Conservation (phyloP, 2,797 vertebrate genomes). For the Eulemur rubriventer region DNA sequence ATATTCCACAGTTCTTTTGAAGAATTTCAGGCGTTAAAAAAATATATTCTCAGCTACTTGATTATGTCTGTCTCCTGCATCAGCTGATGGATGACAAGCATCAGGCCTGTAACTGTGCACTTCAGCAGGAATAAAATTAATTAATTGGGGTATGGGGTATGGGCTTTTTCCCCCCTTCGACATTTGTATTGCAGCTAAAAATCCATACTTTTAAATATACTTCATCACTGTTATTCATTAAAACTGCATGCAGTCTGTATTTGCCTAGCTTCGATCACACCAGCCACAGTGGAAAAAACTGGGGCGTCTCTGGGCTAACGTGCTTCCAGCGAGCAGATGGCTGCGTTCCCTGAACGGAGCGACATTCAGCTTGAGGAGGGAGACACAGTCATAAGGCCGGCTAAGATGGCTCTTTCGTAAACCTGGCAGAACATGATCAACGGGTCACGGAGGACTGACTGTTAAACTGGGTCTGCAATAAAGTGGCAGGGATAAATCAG, state of each 20-base stretch:
- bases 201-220: slow-evolving; percentile 66
- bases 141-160: not conserved
- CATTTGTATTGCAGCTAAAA: slow-evolving; percentile 51
- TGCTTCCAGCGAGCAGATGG: not conserved
- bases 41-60: slow-evolving; percentile 46
- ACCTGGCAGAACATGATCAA: not conserved
- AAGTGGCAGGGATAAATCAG: not conserved
- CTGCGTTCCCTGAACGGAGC: not conserved
- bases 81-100: slow-evolving; percentile 15
- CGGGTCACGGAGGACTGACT: not conserved
- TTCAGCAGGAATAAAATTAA: slow-evolving; percentile 64
- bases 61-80: not conserved
- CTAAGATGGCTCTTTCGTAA: not conserved
- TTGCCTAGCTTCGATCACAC: not conserved
- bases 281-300: not conserved
- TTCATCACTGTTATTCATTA: slow-evolving; percentile 51
- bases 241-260: not conserved
- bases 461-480: not conserved
- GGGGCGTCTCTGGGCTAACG: not conserved
- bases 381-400: not conserved
- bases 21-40: not conserved
- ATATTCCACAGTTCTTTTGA: not conserved
- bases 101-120: not conserved
- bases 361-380: not conserved
- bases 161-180: not conserved